Conservation (phyloP, 2,888 invertebrate genomes). For the Mesochorus sp. region DNA sequence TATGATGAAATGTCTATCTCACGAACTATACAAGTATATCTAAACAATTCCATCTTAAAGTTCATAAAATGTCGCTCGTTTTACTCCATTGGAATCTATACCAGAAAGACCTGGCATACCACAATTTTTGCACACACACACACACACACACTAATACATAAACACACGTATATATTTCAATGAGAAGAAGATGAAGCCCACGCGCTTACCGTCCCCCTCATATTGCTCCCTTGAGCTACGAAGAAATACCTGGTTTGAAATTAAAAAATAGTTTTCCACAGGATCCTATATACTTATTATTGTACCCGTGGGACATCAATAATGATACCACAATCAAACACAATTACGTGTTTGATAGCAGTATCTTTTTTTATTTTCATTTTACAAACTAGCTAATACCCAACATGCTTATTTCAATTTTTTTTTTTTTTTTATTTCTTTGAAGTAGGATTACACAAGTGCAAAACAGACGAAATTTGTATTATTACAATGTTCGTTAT, state of each 20-base stretch:
- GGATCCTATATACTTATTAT: slow-evolving; percentile 17
- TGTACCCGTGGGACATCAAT: neutral
- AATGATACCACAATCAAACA: neutral
- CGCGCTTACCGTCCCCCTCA: slow-evolving; percentile 24
- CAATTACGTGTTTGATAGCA: too few species aligned
- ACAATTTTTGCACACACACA: slow-evolving; percentile 17
- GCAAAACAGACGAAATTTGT: too few species aligned
- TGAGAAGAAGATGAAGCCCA: neutral
- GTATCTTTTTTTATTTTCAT: too few species aligned
- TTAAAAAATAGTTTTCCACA: slow-evolving; percentile 54
- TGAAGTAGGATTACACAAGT: too few species aligned
- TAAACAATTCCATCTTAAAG: too few species aligned
- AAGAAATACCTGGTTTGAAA: slow-evolving; percentile 47
- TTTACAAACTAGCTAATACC: too few species aligned
- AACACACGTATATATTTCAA: too few species aligned
- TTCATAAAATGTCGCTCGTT: slow-evolving; percentile 32
- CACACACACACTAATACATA: neutral
- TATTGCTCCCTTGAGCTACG: slow-evolving; percentile 26
- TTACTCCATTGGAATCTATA: slow-evolving; percentile 38
- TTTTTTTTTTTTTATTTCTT: too few species aligned
- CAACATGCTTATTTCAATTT: too few species aligned
- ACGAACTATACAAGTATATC: too few species aligned
- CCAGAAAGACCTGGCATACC: slow-evolving; percentile 43
- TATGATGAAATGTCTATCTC: too few species aligned
- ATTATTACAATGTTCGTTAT: too few species aligned